A percentile compares a stretch with the other conserved stretches of the same genome.
Evolutionary conservation across 2,797 vertebrate species (phyloP).

Genomic region (Periparus ater): DNA sequence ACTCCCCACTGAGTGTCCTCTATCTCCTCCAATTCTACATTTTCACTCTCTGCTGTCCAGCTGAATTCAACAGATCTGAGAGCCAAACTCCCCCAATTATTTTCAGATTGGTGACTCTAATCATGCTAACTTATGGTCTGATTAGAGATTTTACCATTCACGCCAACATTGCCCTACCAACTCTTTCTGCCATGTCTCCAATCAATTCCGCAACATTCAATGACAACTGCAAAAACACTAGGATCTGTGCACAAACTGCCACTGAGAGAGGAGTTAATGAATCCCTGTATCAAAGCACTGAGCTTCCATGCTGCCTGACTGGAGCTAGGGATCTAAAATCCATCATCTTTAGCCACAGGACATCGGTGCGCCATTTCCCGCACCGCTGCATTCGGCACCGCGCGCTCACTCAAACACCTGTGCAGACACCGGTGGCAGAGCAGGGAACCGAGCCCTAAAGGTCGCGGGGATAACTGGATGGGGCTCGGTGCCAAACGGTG

Average conservation of each 20-base stretch:
- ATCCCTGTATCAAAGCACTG: constrained; percentile 34
- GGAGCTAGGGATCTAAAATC: constrained; percentile 51
- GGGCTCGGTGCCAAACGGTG: neutral
- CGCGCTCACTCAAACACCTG: neutral
- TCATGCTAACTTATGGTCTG: neutral
- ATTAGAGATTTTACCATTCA: constrained; percentile 6
- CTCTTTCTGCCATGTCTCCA: constrained; percentile 14
- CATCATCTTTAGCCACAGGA: constrained; percentile 67
- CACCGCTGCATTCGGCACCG: neutral
- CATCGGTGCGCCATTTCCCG: constrained; percentile 41
- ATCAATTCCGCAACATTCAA: constrained; percentile 37
- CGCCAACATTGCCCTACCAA: neutral
- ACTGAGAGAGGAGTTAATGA: constrained; percentile 51
- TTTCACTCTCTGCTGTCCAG: neutral
- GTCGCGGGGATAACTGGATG: neutral
- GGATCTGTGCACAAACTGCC: neutral
- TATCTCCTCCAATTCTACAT: neutral
- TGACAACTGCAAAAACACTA: neutral
- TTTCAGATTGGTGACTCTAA: neutral
- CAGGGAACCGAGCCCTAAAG: neutral
- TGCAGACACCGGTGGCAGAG: neutral
- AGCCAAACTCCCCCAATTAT: neutral
- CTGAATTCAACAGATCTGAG: neutral
- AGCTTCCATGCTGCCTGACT: neutral
- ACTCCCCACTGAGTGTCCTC: neutral